A percentile compares a stretch with the other conserved stretches of the same genome.
Conservation (phyloP, 2,888 invertebrate genomes). For the Limulus polyphemus region DNA sequence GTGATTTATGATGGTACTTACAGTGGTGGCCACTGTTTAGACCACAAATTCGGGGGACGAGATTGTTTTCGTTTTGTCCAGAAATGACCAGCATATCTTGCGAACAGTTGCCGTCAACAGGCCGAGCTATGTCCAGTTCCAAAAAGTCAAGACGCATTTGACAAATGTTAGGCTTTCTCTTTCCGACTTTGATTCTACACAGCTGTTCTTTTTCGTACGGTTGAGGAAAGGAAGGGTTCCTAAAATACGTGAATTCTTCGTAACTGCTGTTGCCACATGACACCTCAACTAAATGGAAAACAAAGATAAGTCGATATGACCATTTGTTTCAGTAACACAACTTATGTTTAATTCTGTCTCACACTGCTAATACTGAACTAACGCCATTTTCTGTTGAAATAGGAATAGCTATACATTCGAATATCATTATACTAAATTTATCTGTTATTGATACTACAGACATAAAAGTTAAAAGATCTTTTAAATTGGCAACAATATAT, state of each 20-base stretch:
- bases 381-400: too few species aligned
- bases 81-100: slow-evolving; percentile 28
- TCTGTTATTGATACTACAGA: too few species aligned
- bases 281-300: slow-evolving; percentile 18
- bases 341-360: too few species aligned
- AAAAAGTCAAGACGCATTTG: slow-evolving; percentile 27
- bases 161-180: slow-evolving; percentile 26
- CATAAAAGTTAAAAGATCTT: too few species aligned
- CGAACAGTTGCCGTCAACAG: slow-evolving; percentile 28
- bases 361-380: too few species aligned
- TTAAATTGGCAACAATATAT: too few species aligned
- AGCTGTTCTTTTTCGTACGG: slow-evolving; percentile 21
- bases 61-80: slow-evolving; percentile 28
- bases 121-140: slow-evolving; percentile 27
- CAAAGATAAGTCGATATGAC: too few species aligned
- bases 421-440: too few species aligned
- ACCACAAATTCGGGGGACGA: slow-evolving; percentile 29
- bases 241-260: slow-evolving; percentile 26
- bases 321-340: too few species aligned
- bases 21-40: slow-evolving; percentile 29
- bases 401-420: too few species aligned
- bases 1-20: slow-evolving; percentile 8
- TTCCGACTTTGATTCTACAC: slow-evolving; percentile 23
- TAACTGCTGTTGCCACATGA: slow-evolving; percentile 25
- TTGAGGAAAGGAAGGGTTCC: slow-evolving; percentile 27